Evolutionary conservation across 2,113 vertebrate species (phyloP).

Genomic region (Microcebus jonahi): DNA sequence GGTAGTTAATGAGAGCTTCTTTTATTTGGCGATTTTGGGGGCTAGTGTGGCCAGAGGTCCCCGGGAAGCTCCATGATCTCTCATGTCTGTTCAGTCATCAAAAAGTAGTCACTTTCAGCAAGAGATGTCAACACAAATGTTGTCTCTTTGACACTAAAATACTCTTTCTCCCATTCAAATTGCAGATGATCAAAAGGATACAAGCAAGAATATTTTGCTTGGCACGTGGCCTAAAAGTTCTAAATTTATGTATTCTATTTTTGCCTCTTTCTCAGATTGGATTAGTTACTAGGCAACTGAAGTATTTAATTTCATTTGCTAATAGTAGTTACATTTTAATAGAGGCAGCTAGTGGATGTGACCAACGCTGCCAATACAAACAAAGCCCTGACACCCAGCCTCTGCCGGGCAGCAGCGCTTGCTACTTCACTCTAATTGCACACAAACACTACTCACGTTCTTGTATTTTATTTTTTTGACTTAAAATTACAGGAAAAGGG

Average conservation of each 20-base stretch:
- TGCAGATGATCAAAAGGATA: slow-evolving; percentile 81
- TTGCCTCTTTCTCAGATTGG: slow-evolving; percentile 85
- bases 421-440: not conserved
- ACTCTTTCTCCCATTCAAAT: slow-evolving; percentile 79
- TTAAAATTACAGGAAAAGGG: not conserved
- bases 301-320: slow-evolving; percentile 86
- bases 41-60: slow-evolving; percentile 49
- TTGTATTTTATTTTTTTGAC: not conserved
- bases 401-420: not conserved
- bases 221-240: slow-evolving; percentile 86
- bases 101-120: slow-evolving; percentile 45
- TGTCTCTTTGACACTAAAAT: slow-evolving; percentile 23
- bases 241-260: slow-evolving; percentile 89
- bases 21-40: slow-evolving; percentile 51
- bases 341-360: slow-evolving; percentile 69
- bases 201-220: slow-evolving; percentile 85
- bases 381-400: not conserved
- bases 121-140: slow-evolving; percentile 65
- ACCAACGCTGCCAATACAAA: not conserved
- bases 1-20: slow-evolving; percentile 67
- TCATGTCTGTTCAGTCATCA: slow-evolving; percentile 47
- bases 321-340: slow-evolving; percentile 84
- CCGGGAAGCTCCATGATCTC: slow-evolving; percentile 49
- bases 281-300: slow-evolving; percentile 89
- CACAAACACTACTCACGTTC: not conserved